Evolutionary conservation across 2,888 invertebrate genomes (phyloP), one percentile per base, ranked within the genome.

Genomic region (Idaea dimidiata): DNA sequence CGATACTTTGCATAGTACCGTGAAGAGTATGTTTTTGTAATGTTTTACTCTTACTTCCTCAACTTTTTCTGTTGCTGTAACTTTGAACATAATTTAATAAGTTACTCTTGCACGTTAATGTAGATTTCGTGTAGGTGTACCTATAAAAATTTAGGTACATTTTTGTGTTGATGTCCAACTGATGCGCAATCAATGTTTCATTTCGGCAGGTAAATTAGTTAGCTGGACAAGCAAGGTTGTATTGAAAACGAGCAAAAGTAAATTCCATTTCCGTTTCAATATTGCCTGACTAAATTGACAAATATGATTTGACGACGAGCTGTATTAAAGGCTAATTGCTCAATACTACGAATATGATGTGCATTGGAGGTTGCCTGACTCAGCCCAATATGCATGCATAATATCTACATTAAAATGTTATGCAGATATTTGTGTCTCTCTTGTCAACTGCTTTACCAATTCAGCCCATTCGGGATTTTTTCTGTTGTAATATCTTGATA

Each of bases 261-360:
- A 85, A 83, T 82, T 78, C 75, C 71, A 83, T 85, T 84, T 82
- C 77, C 73, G 81, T 80, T 82, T 81, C 80, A 78, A 86, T 87
- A 85, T 85, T 76, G 79, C 74, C 75, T 68, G 77, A 77, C 78
- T 79, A 82, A 85, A 86, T 86, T 84, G 81, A 81, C 78, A 82
- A 24, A 24, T 87, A 83, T 83, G 83, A 87, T 88, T 88, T 84
- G 78, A 78, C 75, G 80, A 81, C 83, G 79, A 81, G 80, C 78
- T 82, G 75, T 83, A 87, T 89, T 86, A 88, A 87, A 88, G 81
- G 83, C 80, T 88, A 87, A 88, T 88, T 87, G 83, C 80, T 73
- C 76, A 73, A 78, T 82, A 73, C 71, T 72, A 67, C 72, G 70
- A 75, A 75, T 76, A 72, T 71, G 66, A 63, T 67, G 67, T 61